Evolutionary conservation across 2,797 vertebrate species (phyloP).

Genomic region (Oreochromis mossambicus): DNA sequence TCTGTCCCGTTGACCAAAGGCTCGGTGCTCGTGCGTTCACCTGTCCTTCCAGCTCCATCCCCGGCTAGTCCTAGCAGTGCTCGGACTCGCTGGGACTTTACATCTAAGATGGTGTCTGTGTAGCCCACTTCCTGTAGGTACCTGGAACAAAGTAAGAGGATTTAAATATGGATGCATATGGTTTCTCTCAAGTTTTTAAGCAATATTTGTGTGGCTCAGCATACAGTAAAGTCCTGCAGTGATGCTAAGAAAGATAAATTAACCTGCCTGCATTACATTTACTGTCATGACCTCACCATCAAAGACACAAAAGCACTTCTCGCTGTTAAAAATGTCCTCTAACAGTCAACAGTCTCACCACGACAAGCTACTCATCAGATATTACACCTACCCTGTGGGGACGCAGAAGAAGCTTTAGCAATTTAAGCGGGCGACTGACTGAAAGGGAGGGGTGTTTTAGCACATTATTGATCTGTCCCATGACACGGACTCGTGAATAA

Average conservation of each 20-base stretch:
- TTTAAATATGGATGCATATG: not conserved
- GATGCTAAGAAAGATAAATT: not conserved
- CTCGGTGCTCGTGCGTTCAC: constrained; percentile 80
- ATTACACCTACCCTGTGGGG: not conserved
- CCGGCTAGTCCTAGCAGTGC: constrained; percentile 89
- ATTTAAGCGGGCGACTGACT: not conserved
- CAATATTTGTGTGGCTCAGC: not conserved
- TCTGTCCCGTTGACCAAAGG: constrained; percentile 95
- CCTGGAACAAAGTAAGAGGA: constrained; percentile 63
- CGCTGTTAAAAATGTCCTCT: constrained; percentile 1
- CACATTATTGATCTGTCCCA: constrained; percentile 48
- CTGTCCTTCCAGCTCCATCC: constrained; percentile 82
- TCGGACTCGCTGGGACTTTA: constrained; percentile 92
- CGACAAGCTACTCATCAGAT: constrained; percentile 10
- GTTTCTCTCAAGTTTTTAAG: not conserved
- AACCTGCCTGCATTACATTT: not conserved
- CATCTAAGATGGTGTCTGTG: constrained; percentile 96
- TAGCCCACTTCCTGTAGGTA: constrained; percentile 99
- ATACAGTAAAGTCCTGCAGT: not conserved
- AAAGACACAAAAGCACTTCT: not conserved
- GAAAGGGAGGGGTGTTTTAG: constrained; percentile 19
- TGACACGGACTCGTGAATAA: constrained; percentile 31
- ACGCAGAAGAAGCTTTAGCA: constrained; percentile 1
- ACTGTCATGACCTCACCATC: not conserved
- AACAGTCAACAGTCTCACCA: constrained; percentile 9